Conservation (phyloP, 2,888 invertebrate genomes). For the Villa cingulata region DNA sequence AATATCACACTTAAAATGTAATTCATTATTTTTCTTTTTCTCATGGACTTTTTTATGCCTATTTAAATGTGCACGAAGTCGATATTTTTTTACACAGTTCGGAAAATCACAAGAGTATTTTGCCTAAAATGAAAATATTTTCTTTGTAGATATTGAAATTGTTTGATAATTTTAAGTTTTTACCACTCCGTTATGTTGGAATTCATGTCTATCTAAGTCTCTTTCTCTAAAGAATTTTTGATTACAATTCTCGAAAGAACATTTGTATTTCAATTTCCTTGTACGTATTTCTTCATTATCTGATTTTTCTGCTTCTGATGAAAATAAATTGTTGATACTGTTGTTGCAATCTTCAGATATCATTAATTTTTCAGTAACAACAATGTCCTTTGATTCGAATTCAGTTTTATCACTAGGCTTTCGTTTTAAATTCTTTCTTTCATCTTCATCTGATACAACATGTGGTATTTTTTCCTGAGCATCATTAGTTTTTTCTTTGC, state of each 20-base stretch:
- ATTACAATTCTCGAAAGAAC: constrained; percentile 38
- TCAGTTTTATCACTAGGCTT: too few relatives aligned
- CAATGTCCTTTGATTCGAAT: too few relatives aligned
- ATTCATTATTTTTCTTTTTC: constrained; percentile 15
- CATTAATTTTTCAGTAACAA: too few relatives aligned
- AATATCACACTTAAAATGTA: constrained; percentile 24
- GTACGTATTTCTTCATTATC: too few relatives aligned
- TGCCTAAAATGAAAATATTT: constrained; percentile 31
- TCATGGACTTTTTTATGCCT: constrained; percentile 42
- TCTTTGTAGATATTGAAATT: too few relatives aligned
- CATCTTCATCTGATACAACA: too few relatives aligned
- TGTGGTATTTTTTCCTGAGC: too few relatives aligned
- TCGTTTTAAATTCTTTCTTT: too few relatives aligned
- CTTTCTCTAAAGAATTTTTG: constrained; percentile 40
- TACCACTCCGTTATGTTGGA: constrained; percentile 45
- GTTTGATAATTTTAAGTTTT: constrained; percentile 19
- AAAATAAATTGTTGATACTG: too few relatives aligned
- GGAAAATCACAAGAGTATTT: constrained; percentile 41
- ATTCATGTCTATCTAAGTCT: constrained; percentile 42
- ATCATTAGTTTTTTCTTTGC: too few relatives aligned
- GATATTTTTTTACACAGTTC: background rate
- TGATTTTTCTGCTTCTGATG: too few relatives aligned
- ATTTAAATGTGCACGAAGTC: constrained; percentile 34
- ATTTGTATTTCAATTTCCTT: constrained; percentile 33
- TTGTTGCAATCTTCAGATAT: too few relatives aligned